Evolutionary conservation across 2,888 invertebrate genomes (phyloP), one percentile per base, ranked within the genome.

Genomic region (Plebejus melissa): DNA sequence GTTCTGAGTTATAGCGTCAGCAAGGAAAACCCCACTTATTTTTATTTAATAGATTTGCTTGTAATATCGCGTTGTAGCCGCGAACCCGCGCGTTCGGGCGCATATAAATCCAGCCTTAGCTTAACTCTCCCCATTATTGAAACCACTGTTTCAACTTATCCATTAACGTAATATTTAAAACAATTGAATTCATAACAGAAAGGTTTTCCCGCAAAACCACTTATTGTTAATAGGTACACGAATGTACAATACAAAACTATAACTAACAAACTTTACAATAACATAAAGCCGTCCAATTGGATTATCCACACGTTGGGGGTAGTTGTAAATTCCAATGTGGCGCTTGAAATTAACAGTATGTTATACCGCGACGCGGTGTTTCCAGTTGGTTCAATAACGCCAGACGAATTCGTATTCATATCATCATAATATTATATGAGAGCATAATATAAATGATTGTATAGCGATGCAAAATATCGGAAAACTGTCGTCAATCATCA

Each of bases 251-350:
- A 36, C 32, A 65, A 65, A 65, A 65, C 32, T 65, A 65, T 36
- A 65, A 65, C 65, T 11, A 36, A 65, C 65, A 65, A 60, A 65
- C 65, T 65, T 36, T 32, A 22, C 13, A 65, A 65, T 65, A 13
- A 65, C 32, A 65, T 36, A 32, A 32, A 65, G 65, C 65, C 2
- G 65, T 60, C 60, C 32, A 36, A 36, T 65, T 65, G 65, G 28
- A 65, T 65, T 65, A 65, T 4, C 65, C 32, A 65, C 65, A 65
- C 22, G 58, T 28, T 28, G 54, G 54, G 54, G 22, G 60, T 28
- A 60, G 28, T 65, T 32, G 65, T 65, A 16, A 65, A 32, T 65
- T 65, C 65, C 13, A 5, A 32, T 16, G 65, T 5, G 32, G 65
- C 60, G 60, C 32, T 65, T 36, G 65, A 13, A 16, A 36, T 16